Evolutionary conservation across 2,797 vertebrate species (phyloP).

Genomic region (Hemitrygon akajei): DNA sequence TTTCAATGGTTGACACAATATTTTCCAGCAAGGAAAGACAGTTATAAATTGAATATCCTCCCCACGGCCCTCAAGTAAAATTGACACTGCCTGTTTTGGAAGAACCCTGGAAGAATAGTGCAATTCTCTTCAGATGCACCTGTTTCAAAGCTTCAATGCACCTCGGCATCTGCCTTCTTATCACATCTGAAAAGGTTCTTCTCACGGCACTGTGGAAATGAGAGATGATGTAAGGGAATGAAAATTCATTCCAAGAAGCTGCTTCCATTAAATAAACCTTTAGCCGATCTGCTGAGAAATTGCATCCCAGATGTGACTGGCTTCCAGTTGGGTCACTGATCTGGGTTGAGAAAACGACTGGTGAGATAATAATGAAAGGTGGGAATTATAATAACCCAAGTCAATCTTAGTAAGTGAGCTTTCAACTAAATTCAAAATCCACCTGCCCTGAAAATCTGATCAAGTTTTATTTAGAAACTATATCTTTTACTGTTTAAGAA

Average conservation of each 20-base stretch:
- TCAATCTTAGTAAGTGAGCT: not conserved
- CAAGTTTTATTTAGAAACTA: not conserved
- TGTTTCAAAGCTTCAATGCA: not conserved
- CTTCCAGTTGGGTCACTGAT: not conserved
- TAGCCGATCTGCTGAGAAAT: not conserved
- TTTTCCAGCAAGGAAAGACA: not conserved
- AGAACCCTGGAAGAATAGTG: not conserved
- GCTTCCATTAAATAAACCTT: not conserved
- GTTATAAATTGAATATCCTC: not conserved
- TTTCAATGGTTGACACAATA: not conserved
- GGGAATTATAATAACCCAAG: not conserved
- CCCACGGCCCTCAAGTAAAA: not conserved
- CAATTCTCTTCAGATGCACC: not conserved
- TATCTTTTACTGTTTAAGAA: not conserved
- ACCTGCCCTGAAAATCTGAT: not conserved
- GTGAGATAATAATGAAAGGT: not conserved
- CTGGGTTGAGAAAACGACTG: not conserved
- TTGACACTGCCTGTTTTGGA: not conserved
- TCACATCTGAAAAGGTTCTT: not conserved
- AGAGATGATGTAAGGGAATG: not conserved
- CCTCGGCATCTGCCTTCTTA: not conserved
- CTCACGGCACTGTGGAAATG: not conserved
- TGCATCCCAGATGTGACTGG: not conserved
- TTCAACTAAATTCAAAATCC: conserved; percentile 14
- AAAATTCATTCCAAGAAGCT: not conserved